A percentile compares a stretch with the other conserved stretches of the same genome.
These are phyloP conservation scores for Liodrosophila aerea DNA, from an alignment of 2,888 invertebrate genomes.

Conservation along the genomic window DNA sequence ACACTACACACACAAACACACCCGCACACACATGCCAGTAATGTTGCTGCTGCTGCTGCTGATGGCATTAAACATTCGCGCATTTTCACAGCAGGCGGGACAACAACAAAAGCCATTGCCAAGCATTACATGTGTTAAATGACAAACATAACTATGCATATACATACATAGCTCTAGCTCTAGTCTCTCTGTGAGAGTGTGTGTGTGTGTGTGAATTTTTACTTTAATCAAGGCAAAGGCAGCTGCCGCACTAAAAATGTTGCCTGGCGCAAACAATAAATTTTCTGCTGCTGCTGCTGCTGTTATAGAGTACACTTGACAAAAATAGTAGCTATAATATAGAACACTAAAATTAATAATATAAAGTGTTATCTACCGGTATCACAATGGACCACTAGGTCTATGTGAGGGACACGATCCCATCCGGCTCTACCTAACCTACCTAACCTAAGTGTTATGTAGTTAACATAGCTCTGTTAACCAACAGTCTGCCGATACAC, in stretches of 20 bases:
- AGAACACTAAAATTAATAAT: too few species aligned
- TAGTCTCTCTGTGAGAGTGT: constrained; percentile 2
- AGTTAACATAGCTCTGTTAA: too few species aligned
- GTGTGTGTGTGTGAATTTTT: constrained; percentile 31
- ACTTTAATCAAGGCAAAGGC: constrained; percentile 67
- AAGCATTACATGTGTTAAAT: constrained; percentile 66
- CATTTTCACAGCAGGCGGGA: constrained; percentile 48
- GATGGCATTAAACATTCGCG: constrained; percentile 55
- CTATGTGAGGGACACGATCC: too few species aligned
- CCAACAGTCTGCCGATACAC: too few species aligned
- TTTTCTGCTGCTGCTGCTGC: constrained; percentile 31
- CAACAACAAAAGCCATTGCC: constrained; percentile 60
- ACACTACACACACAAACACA: neutral
- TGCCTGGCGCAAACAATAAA: constrained; percentile 62
- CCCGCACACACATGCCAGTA: neutral
- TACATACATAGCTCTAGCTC: constrained; percentile 23
- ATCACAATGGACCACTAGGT: too few species aligned
- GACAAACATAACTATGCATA: constrained; percentile 66
- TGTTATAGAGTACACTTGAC: neutral
- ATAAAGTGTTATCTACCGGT: too few species aligned
- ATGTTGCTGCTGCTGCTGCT: constrained; percentile 29
- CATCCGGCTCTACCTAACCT: too few species aligned
- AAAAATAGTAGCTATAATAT: too few species aligned
- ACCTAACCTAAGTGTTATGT: too few species aligned
- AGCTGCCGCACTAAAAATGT: constrained; percentile 57